Evolutionary conservation across 1,140 invertebrate genomes (phyloP), one percentile per base, ranked within the genome.

Genomic region (Macrotrachela quadricornifera): DNA sequence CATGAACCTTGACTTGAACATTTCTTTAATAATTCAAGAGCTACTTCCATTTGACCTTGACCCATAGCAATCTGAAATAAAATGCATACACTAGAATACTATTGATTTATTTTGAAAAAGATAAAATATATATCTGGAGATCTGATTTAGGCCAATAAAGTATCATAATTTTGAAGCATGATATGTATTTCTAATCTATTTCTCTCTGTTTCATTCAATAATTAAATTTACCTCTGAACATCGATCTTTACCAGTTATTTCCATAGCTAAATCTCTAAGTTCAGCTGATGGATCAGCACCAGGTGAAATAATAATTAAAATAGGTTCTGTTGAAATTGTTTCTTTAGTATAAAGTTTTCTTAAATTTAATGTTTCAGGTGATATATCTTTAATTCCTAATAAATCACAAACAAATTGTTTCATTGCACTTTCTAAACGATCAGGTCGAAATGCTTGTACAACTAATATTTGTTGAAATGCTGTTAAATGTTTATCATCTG

Each of bases 241-340:
- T 57, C 75, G 73, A 41, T 75, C 71, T 45, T 57, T 51, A 37
- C 76, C 76, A 57, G 67, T 60, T 44, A 68, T 72, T 43, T 69
- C 66, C 11, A 68, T 60, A 0, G 80, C 79, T 21, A 82, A 63
- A 47, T 79, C 76, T 54, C 71, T 67, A 13, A 86, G 68, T 63
- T 86, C 83, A 48, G 76, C 75, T 1, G 79, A 79, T n/a, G 85
- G 85, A 74, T 88, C 85, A 49, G 78, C 77, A 49, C 83, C 83
- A 40, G 80, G 72, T 37, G 68, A 74, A 44, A 74, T 77, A 21
- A 87, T 73, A 40, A 88, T 73, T 12, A 88, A 66, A 51, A 87
- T 77, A 1, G 83, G 83, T 62, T 80, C 79, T 6, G 64, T 63
- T 0, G 71, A 49, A 12, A 66, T 58, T 0, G 77, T 75, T 64